phyloP scores from a whole-genome alignment of 2,888 invertebrate species.

The Leptinotarsa rubiginosa region DNA sequence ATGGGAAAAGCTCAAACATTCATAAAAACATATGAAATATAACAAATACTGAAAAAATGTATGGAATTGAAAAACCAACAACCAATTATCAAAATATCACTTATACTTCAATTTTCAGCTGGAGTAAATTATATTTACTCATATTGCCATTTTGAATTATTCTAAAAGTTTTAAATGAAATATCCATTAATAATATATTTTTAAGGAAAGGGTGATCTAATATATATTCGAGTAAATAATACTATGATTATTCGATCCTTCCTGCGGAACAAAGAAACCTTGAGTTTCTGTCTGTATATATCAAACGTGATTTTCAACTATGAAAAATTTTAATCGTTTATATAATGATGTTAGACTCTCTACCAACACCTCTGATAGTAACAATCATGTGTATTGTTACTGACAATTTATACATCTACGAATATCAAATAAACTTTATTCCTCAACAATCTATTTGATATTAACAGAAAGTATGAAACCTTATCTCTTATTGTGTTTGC shows the following conservation, averaged over 20 bases:
- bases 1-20: background rate
- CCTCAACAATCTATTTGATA: no score
- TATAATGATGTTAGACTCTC: no score
- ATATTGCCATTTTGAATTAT: slow-evolving; percentile 15
- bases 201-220: slow-evolving; percentile 22
- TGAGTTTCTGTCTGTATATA: no score
- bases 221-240: slow-evolving; percentile 34
- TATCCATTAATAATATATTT: slow-evolving; percentile 11
- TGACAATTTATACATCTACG: no score
- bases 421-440: no score
- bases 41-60: slow-evolving; percentile 14
- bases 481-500: no score
- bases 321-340: no score
- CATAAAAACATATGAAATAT: background rate
- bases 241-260: slow-evolving; percentile 30
- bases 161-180: background rate
- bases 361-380: no score
- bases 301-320: no score
- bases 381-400: no score
- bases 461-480: no score
- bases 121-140: slow-evolving; percentile 20
- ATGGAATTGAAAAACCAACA: background rate
- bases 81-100: slow-evolving; percentile 2
- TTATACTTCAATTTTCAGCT: background rate
- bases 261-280: background rate